These are phyloP conservation scores for Puffinus mauretanicus DNA, from an alignment of 2,113 vertebrate species.

Conservation along the genomic window DNA sequence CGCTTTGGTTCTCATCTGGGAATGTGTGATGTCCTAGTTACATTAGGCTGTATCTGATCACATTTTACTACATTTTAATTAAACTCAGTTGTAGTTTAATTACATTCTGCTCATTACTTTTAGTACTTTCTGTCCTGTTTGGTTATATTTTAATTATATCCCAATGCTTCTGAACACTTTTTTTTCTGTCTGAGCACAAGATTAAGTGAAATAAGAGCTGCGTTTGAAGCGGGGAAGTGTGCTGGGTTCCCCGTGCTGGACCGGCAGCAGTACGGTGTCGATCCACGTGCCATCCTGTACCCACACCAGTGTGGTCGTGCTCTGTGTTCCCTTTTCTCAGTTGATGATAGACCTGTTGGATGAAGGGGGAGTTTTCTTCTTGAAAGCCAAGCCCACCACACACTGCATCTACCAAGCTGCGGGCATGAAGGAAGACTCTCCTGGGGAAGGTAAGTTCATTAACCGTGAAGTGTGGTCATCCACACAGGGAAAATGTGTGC, in stretches of 20 bases:
- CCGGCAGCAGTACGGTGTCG: fast-evolving
- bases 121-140: neutral
- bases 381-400: constrained; percentile 71
- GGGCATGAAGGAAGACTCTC: neutral
- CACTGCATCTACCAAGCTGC: constrained; percentile 34
- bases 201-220: neutral
- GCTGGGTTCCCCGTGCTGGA: neutral
- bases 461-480: neutral
- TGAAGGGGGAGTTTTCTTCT: constrained; percentile 72
- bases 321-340: constrained; percentile 61
- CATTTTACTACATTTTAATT: neutral
- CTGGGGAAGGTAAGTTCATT: constrained; percentile 2
- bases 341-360: constrained; percentile 81
- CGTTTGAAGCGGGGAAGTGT: neutral
- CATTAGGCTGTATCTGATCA: neutral
- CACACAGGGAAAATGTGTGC: neutral
- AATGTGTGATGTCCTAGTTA: neutral
- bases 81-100: neutral
- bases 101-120: neutral
- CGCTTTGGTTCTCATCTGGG: neutral
- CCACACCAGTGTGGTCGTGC: neutral
- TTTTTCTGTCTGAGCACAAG: neutral
- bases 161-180: neutral
- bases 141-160: neutral
- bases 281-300: neutral